Base-by-base conservation (phyloP, 2,113 vertebrate species). In the Rhabdornis inornatus region DNA sequence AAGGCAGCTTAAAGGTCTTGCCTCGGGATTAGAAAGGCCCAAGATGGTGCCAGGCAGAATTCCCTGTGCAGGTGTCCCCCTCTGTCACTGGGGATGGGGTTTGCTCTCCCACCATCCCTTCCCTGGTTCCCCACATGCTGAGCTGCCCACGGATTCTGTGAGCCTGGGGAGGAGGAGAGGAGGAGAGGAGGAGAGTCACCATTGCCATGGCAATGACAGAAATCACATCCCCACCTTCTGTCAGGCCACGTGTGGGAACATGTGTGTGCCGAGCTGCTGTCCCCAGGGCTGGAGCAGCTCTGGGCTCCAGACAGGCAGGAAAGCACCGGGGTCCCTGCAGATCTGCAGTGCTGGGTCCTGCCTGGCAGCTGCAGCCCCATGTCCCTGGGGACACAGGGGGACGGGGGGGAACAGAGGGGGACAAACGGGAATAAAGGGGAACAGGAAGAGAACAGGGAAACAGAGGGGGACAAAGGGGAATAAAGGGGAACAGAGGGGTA, bases 161-260 rank as follows among this genome's bases (percentile, higher is more conserved):
- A 83, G 79, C 68, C 85, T 17, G 9, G 78, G 25, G 39, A 64
- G n/a, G 60, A 83, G 47, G 74, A 72, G 72, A 72, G 68, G 27
- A 76, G 87, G 45, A 47, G 40, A 66, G 35, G 63, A 82, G 49
- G 83, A 90, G 47, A 52, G 94, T 21, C 83, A 39, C 65, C 87
- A 83, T 87, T 5, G 89, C 93, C 95, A 94, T 87, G 87, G 96
- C 12, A 92, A 90, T 90, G 71, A 11, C 75, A 93, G 68, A 18
- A 81, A 87, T 71, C 89, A 55, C 81, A 45, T 77, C 77, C 87
- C 92, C 64, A 83, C 82, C 84, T 90, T 88, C 87, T 94, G 93
- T 3, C 90, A 3, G 89, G 90, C 94, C 95, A 92, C 85, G 79
- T 92, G 95, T 47, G 93, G 37, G 66, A 7, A 78, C 91, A 53